These are phyloP conservation scores for Iphiclides podalirius DNA, from an alignment of 2,888 invertebrate genomes.

Conservation along the genomic window DNA sequence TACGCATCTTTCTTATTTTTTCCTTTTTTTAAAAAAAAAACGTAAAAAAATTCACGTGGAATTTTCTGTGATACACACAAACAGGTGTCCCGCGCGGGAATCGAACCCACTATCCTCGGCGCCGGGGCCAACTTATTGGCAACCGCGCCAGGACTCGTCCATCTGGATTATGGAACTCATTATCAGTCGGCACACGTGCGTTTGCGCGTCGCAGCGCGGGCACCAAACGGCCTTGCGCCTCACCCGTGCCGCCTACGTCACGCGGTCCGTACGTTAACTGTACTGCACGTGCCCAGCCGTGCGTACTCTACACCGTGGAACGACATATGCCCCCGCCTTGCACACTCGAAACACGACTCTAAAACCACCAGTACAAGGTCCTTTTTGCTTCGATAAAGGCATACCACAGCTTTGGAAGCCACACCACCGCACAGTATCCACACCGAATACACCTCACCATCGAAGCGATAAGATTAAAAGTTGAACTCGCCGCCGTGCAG, in stretches of 20 bases:
- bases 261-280: constrained; percentile 26
- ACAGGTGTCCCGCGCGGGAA: too few relatives aligned
- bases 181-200: constrained; percentile 20
- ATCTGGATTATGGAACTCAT: too few relatives aligned
- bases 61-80: too few relatives aligned
- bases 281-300: constrained; percentile 27
- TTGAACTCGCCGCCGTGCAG: not conserved
- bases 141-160: too few relatives aligned
- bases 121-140: too few relatives aligned
- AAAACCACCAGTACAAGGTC: not conserved
- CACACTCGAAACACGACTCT: constrained; percentile 5
- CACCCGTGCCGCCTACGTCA: constrained; percentile 18
- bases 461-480: constrained; percentile 21
- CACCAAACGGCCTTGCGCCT: constrained; percentile 19
- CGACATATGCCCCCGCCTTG: not conserved
- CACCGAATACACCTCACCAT: too few relatives aligned
- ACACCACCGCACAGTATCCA: too few relatives aligned
- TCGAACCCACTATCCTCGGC: too few relatives aligned
- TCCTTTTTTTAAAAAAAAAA: too few relatives aligned
- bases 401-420: too few relatives aligned
- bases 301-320: constrained; percentile 5
- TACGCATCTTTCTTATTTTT: too few relatives aligned
- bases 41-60: too few relatives aligned
- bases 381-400: not conserved
- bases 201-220: constrained; percentile 4